These are phyloP conservation scores for Sphecodes monilicornis DNA, from an alignment of 2,888 invertebrate genomes.

Conservation along the genomic window DNA sequence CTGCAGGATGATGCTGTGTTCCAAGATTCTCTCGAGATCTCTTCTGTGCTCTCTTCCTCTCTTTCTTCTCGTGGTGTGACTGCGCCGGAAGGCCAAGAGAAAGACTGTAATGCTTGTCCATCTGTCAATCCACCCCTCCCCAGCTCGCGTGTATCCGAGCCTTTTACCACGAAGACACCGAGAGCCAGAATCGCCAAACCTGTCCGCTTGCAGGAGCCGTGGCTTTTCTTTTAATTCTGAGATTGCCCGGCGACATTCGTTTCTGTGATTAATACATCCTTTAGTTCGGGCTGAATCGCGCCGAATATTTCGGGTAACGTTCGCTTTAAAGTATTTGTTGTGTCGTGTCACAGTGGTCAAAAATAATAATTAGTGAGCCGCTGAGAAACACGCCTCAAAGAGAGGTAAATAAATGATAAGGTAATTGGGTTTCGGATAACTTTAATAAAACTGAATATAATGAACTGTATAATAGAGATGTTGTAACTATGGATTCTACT, in stretches of 20 bases:
- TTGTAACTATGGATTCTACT: too few relatives aligned
- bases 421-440: too few relatives aligned
- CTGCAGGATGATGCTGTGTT: constrained; percentile 12
- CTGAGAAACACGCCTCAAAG: too few relatives aligned
- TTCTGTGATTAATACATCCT: constrained; percentile 31
- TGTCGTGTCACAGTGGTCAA: too few relatives aligned
- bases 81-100: constrained; percentile 36
- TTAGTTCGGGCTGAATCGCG: neutral
- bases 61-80: neutral
- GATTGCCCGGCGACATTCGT: constrained; percentile 56
- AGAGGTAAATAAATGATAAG: too few relatives aligned
- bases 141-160: constrained; percentile 56
- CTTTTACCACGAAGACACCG: constrained; percentile 32
- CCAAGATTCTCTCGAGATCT: constrained; percentile 34
- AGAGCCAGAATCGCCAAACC: constrained; percentile 4
- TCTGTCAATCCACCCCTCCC: constrained; percentile 62
- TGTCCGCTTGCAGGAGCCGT: neutral
- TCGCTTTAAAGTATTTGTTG: too few relatives aligned
- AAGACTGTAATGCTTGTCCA: constrained; percentile 64
- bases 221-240: constrained; percentile 65
- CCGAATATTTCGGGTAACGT: neutral
- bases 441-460: too few relatives aligned
- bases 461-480: too few relatives aligned
- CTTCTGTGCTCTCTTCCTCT: constrained; percentile 17
- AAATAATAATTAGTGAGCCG: too few relatives aligned